A percentile compares a stretch with the other conserved stretches of the same genome.
Evolutionary conservation across 2,888 invertebrate species (phyloP).

Genomic region (Cactoblastis cactorum): DNA sequence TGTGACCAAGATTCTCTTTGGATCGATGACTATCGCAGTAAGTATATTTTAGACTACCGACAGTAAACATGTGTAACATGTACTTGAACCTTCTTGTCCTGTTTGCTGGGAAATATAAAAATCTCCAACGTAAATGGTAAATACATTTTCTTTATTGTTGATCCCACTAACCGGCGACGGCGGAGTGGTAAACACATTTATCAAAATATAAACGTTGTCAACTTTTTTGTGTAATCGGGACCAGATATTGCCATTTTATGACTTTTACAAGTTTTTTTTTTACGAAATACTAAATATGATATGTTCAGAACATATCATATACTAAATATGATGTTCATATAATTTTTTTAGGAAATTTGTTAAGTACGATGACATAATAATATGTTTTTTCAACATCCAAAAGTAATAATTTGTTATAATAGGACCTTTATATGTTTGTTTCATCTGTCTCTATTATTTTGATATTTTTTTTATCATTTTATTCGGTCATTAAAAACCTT

Average conservation of each 20-base stretch:
- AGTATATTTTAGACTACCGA: background rate
- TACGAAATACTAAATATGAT: background rate
- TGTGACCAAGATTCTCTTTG: too few species aligned
- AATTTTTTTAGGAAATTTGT: background rate
- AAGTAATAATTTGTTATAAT: too few species aligned
- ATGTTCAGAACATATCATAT: background rate
- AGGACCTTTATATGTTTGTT: too few species aligned
- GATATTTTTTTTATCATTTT: too few species aligned
- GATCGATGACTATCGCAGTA: too few species aligned
- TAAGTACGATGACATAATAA: too few species aligned
- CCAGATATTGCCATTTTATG: constrained; percentile 17
- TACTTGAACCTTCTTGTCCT: too few species aligned
- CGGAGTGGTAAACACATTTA: constrained; percentile 47
- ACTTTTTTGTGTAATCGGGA: constrained; percentile 27
- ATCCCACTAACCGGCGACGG: constrained; percentile 4
- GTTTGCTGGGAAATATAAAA: background rate
- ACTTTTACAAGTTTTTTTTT: constrained; percentile 6
- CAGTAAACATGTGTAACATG: background rate
- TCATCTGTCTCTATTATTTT: too few species aligned
- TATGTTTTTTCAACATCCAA: too few species aligned
- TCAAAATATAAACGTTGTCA: constrained; percentile 40
- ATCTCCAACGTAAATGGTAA: background rate
- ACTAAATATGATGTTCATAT: background rate
- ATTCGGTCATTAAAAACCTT: too few species aligned
- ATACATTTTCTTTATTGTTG: background rate